Percentiles rank a stretch among this genome's conserved stretches.
These are phyloP conservation scores for Chionoecetes opilio DNA, from an alignment of 1,140 invertebrate species.

Conservation along the genomic window DNA sequence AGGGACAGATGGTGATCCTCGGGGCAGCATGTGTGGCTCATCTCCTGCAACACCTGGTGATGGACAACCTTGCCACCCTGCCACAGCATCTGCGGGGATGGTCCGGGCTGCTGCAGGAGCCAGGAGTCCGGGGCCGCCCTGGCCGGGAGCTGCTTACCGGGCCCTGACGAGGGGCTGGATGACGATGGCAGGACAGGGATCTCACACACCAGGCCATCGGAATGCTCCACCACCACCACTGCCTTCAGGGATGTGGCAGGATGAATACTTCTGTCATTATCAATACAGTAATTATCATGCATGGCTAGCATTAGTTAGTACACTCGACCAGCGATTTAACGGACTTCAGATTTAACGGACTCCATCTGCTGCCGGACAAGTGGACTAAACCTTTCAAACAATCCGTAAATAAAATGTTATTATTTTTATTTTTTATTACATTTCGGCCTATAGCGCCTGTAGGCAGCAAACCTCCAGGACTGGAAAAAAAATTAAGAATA, in stretches of 20 bases:
- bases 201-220: constrained; percentile 40
- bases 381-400: too few species aligned
- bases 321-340: too few species aligned
- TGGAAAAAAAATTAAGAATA: too few species aligned
- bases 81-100: constrained; percentile 49
- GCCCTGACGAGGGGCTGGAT: neutral
- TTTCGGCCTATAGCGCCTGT: too few species aligned
- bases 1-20: neutral
- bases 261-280: neutral
- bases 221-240: constrained; percentile 9
- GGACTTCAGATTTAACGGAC: too few species aligned
- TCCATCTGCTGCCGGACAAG: too few species aligned
- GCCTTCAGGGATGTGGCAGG: constrained; percentile 5
- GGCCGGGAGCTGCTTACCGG: neutral
- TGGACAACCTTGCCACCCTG: constrained; percentile 39
- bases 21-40: constrained; percentile 39
- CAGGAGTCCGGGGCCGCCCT: constrained; percentile 62
- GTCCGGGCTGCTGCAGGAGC: constrained; percentile 40
- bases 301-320: too few species aligned
- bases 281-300: too few species aligned
- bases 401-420: too few species aligned
- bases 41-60: constrained; percentile 60
- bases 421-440: too few species aligned
- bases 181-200: neutral
- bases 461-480: too few species aligned